Evolutionary conservation across 2,797 vertebrate genomes (phyloP), one percentile per base, ranked within the genome.

Genomic region (Argentina silus): DNA sequence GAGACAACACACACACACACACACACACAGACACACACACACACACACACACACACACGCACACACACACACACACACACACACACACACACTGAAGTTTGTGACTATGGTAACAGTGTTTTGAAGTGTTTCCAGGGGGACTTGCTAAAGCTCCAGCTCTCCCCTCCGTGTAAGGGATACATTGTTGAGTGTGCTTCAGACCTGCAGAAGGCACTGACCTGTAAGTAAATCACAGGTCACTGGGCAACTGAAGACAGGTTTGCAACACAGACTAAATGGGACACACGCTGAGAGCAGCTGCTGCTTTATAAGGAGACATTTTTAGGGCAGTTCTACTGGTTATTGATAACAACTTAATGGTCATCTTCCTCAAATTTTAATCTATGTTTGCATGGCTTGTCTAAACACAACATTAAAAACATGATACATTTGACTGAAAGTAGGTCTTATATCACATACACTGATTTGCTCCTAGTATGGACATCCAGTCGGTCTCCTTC

Each of bases 31-130:
- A n/a, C n/a, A n/a, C n/a, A n/a, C n/a, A n/a, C n/a, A 27, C 66
- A 63, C 74, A 51, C 73, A 68, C 76, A 74, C n/a, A 65, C 44
- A 17, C 43, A 48, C 15, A 47, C 43, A 47, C 63, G 11, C 44
- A 19, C n/a, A 47, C 44, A 48, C 44, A 65, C n/a, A 10, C 19
- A 23, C 65, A 51, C 47, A 14, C 21, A 53, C 65, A 12, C 47
- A 50, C 48, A 51, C 36, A 7, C 47, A 14, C 47, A 51, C 45
- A 14, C 11, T 86, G 81, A 84, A 82, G 81, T 90, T 79, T 77
- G 90, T 89, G 86, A 78, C 88, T 85, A 90, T 91, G 87, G 89
- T 63, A 91, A 93, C 92, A 51, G 83, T 90, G 89, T 93, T 84
- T 93, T 90, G 84, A 91, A 81, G 87, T 72, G 77, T 68, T 78